Evolutionary conservation across 2,888 invertebrate species (phyloP).

Genomic region (Trissolcus japonicus): DNA sequence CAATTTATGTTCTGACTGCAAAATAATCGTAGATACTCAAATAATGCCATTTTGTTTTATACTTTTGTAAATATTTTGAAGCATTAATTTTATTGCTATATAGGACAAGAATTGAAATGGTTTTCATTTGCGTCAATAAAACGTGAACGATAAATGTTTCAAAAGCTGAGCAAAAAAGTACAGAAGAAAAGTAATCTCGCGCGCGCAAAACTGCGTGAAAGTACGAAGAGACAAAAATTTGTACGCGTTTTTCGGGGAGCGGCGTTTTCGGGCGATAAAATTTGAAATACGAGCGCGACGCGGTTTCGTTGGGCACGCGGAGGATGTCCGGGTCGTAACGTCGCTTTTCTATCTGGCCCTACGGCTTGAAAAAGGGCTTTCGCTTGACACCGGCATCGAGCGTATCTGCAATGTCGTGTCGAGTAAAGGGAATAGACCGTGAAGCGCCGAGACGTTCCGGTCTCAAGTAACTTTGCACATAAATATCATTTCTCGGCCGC

Average conservation of each 20-base stretch:
- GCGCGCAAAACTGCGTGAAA: slow-evolving; percentile 29
- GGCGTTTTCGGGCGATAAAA: slow-evolving; percentile 72
- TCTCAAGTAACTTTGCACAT: slow-evolving; percentile 53
- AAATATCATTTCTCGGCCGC: slow-evolving; percentile 49
- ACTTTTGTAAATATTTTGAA: too few relatives aligned
- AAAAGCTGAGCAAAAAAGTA: not conserved
- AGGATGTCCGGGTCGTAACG: slow-evolving; percentile 74
- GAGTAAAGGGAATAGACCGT: slow-evolving; percentile 57
- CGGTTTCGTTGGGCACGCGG: slow-evolving; percentile 61
- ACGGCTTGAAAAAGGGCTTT: slow-evolving; percentile 41
- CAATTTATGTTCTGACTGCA: too few relatives aligned
- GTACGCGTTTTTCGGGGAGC: slow-evolving; percentile 34
- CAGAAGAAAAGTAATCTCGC: slow-evolving; percentile 11
- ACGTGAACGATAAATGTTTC: not conserved
- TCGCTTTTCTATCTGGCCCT: slow-evolving; percentile 47
- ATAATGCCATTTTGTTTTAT: not conserved
- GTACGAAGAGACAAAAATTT: slow-evolving; percentile 34
- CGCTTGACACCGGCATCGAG: slow-evolving; percentile 49
- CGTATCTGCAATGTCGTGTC: slow-evolving; percentile 42
- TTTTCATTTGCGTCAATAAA: slow-evolving; percentile 1
- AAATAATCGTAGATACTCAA: too few relatives aligned
- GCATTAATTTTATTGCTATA: not conserved
- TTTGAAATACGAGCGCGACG: slow-evolving; percentile 71
- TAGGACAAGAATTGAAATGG: not conserved
- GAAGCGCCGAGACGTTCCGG: slow-evolving; percentile 55